Conservation (phyloP, 2,797 vertebrate species). For the Loriculus beryllinus region DNA sequence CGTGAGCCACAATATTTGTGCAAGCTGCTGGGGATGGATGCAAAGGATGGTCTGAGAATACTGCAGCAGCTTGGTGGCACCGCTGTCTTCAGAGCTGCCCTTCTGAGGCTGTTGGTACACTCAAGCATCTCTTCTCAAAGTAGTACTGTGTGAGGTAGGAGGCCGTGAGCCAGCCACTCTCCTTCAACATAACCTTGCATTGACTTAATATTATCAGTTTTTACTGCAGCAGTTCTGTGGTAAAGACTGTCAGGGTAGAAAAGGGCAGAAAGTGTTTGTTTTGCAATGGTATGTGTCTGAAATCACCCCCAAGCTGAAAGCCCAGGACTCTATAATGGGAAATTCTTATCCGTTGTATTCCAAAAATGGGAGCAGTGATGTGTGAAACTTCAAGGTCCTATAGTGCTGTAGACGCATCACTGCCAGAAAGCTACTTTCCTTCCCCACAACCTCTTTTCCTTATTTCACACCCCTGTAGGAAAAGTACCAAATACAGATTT, state of each 20-base stretch:
- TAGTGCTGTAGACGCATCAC: neutral
- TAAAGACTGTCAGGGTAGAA: neutral
- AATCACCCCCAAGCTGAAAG: neutral
- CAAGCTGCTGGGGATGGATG: neutral
- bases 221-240: neutral
- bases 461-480: neutral
- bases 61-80: neutral
- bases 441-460: neutral
- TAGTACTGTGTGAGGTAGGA: too few species aligned
- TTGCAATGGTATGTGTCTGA: rapidly evolving
- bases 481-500: neutral
- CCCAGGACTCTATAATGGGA: neutral
- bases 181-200: rapidly evolving
- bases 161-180: neutral
- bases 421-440: neutral
- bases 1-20: rapidly evolving
- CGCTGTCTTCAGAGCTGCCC: neutral
- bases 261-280: neutral
- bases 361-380: neutral
- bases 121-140: neutral
- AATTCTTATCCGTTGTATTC: neutral
- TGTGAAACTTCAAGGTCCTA: neutral
- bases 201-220: neutral
- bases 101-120: neutral
- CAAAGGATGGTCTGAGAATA: too few species aligned